These are phyloP conservation scores for Mungos mungo DNA, from an alignment of 2,113 vertebrate species.

Conservation along the genomic window DNA sequence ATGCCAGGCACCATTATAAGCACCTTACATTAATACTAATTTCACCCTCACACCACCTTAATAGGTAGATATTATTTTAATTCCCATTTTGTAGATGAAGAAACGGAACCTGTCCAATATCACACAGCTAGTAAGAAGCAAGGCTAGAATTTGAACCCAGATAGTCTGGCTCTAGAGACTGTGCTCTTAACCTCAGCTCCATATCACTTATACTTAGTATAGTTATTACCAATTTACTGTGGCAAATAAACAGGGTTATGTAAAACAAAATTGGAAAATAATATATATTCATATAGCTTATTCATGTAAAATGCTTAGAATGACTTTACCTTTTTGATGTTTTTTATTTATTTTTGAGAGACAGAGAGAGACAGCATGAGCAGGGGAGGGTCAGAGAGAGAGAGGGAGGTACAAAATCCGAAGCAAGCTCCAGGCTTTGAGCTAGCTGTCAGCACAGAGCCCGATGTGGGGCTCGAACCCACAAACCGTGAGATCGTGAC, in stretches of 20 bases:
- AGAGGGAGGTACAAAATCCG: too few relatives aligned
- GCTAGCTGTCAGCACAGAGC: too few relatives aligned
- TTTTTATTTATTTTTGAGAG: too few relatives aligned
- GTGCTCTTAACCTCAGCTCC: background rate
- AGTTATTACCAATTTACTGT: background rate
- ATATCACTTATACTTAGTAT: background rate
- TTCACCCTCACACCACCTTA: background rate
- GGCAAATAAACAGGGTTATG: background rate
- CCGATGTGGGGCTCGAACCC: too few relatives aligned
- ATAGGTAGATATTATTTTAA: background rate
- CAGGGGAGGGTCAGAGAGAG: too few relatives aligned
- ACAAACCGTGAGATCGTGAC: too few relatives aligned
- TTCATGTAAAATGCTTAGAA: background rate
- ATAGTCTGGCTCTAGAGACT: background rate
- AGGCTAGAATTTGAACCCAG: background rate
- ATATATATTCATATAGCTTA: constrained; percentile 10
- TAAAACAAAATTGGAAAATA: background rate
- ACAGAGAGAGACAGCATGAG: too few relatives aligned
- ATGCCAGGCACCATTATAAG: background rate
- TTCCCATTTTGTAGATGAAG: constrained; percentile 19
- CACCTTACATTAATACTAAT: background rate
- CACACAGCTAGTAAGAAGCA: background rate
- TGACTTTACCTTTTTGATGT: background rate
- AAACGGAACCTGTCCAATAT: background rate
- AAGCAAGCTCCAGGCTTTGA: too few relatives aligned